Conservation (phyloP, 1,140 invertebrate species). For the Nixonia krombeini region DNA sequence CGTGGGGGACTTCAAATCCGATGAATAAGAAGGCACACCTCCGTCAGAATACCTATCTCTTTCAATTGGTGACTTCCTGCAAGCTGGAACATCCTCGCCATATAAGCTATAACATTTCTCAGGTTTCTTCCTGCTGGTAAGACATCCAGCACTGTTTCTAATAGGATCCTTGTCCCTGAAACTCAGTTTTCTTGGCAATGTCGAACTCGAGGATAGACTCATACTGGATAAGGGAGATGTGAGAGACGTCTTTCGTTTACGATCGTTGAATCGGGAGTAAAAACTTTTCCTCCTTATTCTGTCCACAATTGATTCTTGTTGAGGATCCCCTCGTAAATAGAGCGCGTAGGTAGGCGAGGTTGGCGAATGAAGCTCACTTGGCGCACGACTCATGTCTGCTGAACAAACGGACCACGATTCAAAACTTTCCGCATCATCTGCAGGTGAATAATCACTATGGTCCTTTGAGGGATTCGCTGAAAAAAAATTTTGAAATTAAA, state of each 20-base stretch:
- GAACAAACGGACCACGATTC: constrained; percentile 81
- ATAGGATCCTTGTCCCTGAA: constrained; percentile 43
- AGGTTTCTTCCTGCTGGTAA: constrained; percentile 35
- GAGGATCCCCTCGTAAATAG: constrained; percentile 61
- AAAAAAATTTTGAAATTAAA: neutral
- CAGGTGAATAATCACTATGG: constrained; percentile 68
- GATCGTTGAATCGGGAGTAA: constrained; percentile 88
- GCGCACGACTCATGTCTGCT: constrained; percentile 60
- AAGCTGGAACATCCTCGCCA: constrained; percentile 42
- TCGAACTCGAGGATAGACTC: constrained; percentile 46
- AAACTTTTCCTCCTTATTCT: constrained; percentile 90
- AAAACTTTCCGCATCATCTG: constrained; percentile 76
- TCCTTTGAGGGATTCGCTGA: constrained; percentile 47
- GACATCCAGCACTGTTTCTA: constrained; percentile 41
- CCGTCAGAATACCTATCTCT: constrained; percentile 55
- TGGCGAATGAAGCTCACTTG: constrained; percentile 67
- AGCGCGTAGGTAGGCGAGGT: constrained; percentile 70
- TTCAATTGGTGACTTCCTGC: constrained; percentile 58
- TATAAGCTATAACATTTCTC: constrained; percentile 57
- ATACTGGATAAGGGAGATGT: constrained; percentile 54
- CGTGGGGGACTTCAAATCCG: constrained; percentile 49
- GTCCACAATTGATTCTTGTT: constrained; percentile 83
- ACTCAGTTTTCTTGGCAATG: constrained; percentile 63
- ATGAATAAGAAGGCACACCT: constrained; percentile 32
- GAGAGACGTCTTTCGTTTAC: constrained; percentile 74